phyloP scores from a whole-genome alignment of 2,797 vertebrate genomes.

The Chanos chanos region DNA sequence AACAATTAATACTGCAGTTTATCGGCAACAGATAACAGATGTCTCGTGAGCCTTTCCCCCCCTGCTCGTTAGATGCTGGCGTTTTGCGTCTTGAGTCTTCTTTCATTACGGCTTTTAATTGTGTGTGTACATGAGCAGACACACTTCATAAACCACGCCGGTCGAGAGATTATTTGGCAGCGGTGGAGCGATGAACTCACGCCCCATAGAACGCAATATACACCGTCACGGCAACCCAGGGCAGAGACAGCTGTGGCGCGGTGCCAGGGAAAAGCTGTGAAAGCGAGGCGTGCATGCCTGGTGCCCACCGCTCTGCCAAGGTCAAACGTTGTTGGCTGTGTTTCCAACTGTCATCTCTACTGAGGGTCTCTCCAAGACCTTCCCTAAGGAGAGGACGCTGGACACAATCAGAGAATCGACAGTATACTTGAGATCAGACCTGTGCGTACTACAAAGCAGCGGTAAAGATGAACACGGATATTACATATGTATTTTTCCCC shows the following conservation, averaged over 20 bases:
- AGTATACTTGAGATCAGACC: too few species aligned
- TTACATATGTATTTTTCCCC: too few species aligned
- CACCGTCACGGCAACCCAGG: slow-evolving; percentile 33
- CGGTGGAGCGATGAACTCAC: slow-evolving; percentile 24
- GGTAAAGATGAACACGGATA: too few species aligned
- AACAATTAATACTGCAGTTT: too few species aligned
- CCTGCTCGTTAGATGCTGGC: too few species aligned
- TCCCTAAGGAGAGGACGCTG: too few species aligned
- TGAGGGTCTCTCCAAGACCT: too few species aligned
- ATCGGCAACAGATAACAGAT: too few species aligned
- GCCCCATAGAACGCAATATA: slow-evolving; percentile 32
- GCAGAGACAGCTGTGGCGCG: slow-evolving; percentile 32
- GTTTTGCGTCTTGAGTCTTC: not conserved
- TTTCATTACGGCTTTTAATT: slow-evolving; percentile 25
- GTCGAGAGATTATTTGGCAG: slow-evolving; percentile 35
- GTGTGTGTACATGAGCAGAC: slow-evolving; percentile 31
- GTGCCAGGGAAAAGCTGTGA: slow-evolving; percentile 37
- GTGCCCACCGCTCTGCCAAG: slow-evolving; percentile 42
- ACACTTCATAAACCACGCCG: slow-evolving; percentile 32
- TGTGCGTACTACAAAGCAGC: too few species aligned
- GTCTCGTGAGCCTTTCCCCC: too few species aligned
- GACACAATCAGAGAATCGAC: too few species aligned
- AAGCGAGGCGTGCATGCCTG: slow-evolving; percentile 32
- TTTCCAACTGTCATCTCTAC: slow-evolving; percentile 29
- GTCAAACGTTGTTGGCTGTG: slow-evolving; percentile 48